These are phyloP conservation scores for Tinea pellionella DNA, from an alignment of 2,888 invertebrate species.

Conservation along the genomic window DNA sequence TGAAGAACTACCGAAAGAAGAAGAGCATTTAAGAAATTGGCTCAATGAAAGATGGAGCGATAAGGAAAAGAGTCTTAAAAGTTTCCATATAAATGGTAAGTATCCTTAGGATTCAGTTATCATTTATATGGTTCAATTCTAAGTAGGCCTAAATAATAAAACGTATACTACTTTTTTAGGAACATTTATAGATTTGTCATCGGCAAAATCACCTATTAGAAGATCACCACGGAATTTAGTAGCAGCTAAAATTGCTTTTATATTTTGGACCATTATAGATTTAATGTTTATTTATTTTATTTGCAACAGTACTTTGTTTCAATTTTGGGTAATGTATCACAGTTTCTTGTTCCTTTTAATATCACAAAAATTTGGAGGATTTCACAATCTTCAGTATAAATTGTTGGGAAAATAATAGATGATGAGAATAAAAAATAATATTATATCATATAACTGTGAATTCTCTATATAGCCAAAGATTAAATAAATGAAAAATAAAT, in stretches of 20 bases:
- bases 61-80: constrained; percentile 72
- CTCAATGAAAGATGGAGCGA: constrained; percentile 74
- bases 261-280: constrained; percentile 75
- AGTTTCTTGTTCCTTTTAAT: constrained; percentile 63
- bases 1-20: constrained; percentile 68
- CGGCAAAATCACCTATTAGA: constrained; percentile 32
- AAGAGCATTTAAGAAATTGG: constrained; percentile 71
- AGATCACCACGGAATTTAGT: constrained; percentile 34
- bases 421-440: not conserved
- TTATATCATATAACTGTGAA: constrained; percentile 26
- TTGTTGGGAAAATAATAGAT: constrained; percentile 28
- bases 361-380: constrained; percentile 69
- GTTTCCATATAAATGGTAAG: constrained; percentile 69
- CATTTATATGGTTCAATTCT: too few species aligned
- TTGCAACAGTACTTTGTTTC: constrained; percentile 48
- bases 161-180: constrained; percentile 32
- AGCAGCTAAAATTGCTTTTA: constrained; percentile 55
- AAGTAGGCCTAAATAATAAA: too few species aligned
- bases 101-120: constrained; percentile 19
- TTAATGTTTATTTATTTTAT: constrained; percentile 53
- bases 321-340: constrained; percentile 66
- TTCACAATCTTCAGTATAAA: constrained; percentile 70
- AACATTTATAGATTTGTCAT: constrained; percentile 36
- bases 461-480: constrained; percentile 34
- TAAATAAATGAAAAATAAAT: not conserved